Evolutionary conservation across 2,888 invertebrate genomes (phyloP).

Genomic region (Automeris io): DNA sequence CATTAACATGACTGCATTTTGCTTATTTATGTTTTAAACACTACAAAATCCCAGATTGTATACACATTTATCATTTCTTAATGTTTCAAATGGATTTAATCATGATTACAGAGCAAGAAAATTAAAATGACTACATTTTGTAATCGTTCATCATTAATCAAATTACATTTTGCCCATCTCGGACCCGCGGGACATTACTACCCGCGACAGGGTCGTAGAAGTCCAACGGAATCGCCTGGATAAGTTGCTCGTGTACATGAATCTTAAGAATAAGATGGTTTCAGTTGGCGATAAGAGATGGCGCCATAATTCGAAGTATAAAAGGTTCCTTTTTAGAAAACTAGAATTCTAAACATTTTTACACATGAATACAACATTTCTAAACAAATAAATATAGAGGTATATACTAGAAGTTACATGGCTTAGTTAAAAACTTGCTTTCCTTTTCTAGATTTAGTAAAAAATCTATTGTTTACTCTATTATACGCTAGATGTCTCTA

Average conservation of each 20-base stretch:
- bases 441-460: not conserved
- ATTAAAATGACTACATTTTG: no score
- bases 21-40: no score
- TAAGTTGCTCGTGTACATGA: not conserved
- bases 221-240: no score
- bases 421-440: constrained; percentile 5
- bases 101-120: no score
- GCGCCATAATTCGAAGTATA: not conserved
- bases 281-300: not conserved
- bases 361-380: not conserved
- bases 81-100: no score
- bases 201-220: no score
- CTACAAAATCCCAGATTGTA: no score
- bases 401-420: not conserved
- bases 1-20: no score
- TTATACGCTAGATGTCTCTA: constrained; percentile 7
- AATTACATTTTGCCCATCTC: no score
- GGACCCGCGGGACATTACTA: no score
- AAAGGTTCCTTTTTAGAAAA: not conserved
- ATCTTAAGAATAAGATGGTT: constrained; percentile 1
- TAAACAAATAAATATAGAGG: not conserved
- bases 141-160: no score
- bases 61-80: no score
- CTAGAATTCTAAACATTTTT: not conserved
- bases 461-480: not conserved